These are phyloP conservation scores for Halichondria panicea DNA, from an alignment of 37 sponge, comb jelly and placozoan species.

Conservation along the genomic window DNA sequence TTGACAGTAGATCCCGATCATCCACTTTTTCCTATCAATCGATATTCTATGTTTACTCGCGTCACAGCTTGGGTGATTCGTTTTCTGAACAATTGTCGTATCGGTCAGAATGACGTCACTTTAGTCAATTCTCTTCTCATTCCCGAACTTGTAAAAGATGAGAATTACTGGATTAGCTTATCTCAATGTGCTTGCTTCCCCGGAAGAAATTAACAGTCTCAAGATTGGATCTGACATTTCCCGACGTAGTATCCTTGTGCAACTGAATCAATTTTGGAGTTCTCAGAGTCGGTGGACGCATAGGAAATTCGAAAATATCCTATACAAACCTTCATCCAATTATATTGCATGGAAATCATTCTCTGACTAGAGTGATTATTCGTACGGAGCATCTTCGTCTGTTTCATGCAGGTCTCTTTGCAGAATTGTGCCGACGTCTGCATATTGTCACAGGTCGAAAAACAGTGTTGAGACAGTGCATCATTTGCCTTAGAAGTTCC, in stretches of 20 bases:
- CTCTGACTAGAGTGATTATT: neutral
- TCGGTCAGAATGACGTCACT: neutral
- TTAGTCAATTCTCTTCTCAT: neutral
- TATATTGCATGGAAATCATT: neutral
- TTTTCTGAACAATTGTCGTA: conserved; percentile 16
- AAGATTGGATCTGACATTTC: neutral
- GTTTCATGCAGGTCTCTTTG: conserved; percentile 10
- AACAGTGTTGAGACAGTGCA: neutral
- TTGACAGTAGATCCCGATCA: neutral
- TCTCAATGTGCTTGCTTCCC: conserved; percentile 5
- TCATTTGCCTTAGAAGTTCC: neutral
- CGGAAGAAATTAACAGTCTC: neutral
- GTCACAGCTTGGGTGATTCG: conserved; percentile 27
- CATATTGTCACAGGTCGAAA: neutral
- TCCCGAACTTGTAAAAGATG: conserved; percentile 3
- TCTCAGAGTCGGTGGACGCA: conserved; percentile 5
- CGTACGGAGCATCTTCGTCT: conserved; percentile 8
- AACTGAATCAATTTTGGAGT: conserved; percentile 7
- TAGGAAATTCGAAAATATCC: neutral
- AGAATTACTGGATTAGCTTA: conserved; percentile 24
- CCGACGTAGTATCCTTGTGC: neutral
- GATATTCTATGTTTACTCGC: conserved; percentile 16
- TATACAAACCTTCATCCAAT: neutral
- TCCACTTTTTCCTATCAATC: conserved; percentile 12
- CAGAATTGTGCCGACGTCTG: neutral